Conservation (phyloP, 1,140 invertebrate genomes). For the Anagrus nilaparvatae region DNA sequence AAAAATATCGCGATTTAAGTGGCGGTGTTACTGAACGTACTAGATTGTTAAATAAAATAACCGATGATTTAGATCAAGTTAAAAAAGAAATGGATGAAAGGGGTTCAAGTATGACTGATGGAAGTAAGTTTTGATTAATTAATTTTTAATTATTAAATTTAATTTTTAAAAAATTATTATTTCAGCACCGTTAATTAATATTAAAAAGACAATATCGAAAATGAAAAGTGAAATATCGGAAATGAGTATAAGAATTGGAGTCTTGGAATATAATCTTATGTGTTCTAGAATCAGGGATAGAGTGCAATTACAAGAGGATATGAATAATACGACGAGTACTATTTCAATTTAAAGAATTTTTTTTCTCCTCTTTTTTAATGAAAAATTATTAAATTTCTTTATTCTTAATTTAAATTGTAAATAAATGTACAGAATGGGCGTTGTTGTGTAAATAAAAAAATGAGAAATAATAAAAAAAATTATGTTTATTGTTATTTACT, state of each 20-base stretch:
- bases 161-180: slow-evolving; percentile 21
- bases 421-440: too few relatives aligned
- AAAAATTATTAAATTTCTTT: neutral
- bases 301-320: slow-evolving; percentile 39
- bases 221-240: slow-evolving; percentile 80
- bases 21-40: slow-evolving; percentile 75
- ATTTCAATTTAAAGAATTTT: slow-evolving; percentile 18
- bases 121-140: slow-evolving; percentile 50
- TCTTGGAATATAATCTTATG: slow-evolving; percentile 67
- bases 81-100: slow-evolving; percentile 90
- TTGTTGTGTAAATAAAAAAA: too few relatives aligned
- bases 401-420: too few relatives aligned
- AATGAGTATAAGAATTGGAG: slow-evolving; percentile 83
- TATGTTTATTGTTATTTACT: too few relatives aligned
- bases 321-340: slow-evolving; percentile 30
- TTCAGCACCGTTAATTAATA: slow-evolving; percentile 76
- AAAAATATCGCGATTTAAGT: slow-evolving; percentile 61
- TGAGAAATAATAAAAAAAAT: too few relatives aligned
- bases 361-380: too few relatives aligned
- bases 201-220: slow-evolving; percentile 76
- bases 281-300: slow-evolving; percentile 58
- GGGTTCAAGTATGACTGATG: slow-evolving; percentile 86
- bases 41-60: slow-evolving; percentile 66
- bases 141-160: neutral
- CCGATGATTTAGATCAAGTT: slow-evolving; percentile 75